phyloP scores from a whole-genome alignment of 2,888 invertebrate genomes.

The Lepidochitona cinerea region DNA sequence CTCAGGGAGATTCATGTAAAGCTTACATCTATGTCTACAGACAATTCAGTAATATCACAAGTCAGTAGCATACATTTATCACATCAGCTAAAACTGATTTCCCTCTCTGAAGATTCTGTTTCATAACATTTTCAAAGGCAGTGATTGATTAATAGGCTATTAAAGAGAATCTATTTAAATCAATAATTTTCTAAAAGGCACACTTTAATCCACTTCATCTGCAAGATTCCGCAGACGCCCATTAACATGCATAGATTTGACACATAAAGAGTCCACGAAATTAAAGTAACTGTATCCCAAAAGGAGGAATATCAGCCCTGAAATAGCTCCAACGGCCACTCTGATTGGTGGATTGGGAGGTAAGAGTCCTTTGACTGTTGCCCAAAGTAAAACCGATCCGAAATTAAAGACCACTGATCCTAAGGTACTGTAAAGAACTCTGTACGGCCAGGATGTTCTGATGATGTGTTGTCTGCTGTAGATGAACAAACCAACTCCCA shows the following conservation, averaged over 20 bases:
- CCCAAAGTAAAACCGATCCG: conserved; percentile 91
- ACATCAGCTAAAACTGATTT: no score
- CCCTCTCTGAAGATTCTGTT: no score
- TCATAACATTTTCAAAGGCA: no score
- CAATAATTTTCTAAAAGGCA: no score
- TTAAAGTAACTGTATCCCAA: conserved; percentile 78
- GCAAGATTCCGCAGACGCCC: neutral
- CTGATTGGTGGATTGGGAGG: conserved; percentile 80
- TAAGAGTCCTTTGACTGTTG: conserved; percentile 84
- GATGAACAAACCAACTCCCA: conserved; percentile 87
- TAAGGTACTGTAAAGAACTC: conserved; percentile 75
- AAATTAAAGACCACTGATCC: conserved; percentile 82
- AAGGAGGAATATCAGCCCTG: conserved; percentile 78
- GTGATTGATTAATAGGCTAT: no score
- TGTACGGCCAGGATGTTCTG: conserved; percentile 78
- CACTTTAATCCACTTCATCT: no score
- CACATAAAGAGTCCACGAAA: conserved; percentile 73
- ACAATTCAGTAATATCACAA: no score
- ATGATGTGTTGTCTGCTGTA: conserved; percentile 84
- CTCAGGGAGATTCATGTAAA: no score
- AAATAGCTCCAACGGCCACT: conserved; percentile 80
- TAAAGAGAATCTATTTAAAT: no score
- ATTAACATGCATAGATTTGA: neutral
- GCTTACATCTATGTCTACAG: no score
- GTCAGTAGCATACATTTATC: no score